phyloP scores from a whole-genome alignment of 2,888 invertebrate genomes.

The Leptinotarsa peninsularis region DNA sequence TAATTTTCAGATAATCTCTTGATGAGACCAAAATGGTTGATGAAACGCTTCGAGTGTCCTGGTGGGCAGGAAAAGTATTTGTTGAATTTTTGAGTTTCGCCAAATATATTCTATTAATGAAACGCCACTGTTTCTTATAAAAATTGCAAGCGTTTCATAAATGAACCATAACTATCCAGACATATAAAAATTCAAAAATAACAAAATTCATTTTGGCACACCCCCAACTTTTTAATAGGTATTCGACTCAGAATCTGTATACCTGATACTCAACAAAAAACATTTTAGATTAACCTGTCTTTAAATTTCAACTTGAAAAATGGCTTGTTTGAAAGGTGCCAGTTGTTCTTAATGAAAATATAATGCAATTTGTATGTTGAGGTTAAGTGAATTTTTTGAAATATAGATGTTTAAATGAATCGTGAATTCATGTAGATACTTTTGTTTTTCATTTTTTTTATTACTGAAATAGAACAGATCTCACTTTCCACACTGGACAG shows the following conservation, averaged over 20 bases:
- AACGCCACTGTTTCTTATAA: not conserved
- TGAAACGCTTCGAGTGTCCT: too few relatives aligned
- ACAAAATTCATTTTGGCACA: slow-evolving; percentile 12
- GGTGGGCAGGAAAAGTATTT: too few relatives aligned
- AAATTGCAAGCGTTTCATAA: not conserved
- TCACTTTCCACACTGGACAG: not conserved
- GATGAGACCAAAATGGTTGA: too few relatives aligned
- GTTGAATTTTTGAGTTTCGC: too few relatives aligned
- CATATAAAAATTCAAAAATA: slow-evolving; percentile 2
- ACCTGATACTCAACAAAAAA: slow-evolving; percentile 29
- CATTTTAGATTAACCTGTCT: slow-evolving; percentile 26
- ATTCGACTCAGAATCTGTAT: slow-evolving; percentile 11
- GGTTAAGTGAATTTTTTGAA: slow-evolving; percentile 17
- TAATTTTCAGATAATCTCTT: too few relatives aligned
- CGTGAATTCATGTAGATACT: slow-evolving; percentile 13
- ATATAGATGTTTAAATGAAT: slow-evolving; percentile 3
- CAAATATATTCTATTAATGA: not conserved
- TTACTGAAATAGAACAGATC: slow-evolving; percentile 12
- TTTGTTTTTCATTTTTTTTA: not conserved
- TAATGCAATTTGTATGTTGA: slow-evolving; percentile 17
- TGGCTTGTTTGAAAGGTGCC: slow-evolving; percentile 25
- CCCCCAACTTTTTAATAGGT: slow-evolving; percentile 15
- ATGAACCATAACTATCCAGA: not conserved
- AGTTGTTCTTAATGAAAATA: slow-evolving; percentile 15
- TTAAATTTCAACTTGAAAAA: slow-evolving; percentile 17